Evolutionary conservation across 1,140 invertebrate species (phyloP).

Genomic region (Drosophila tropicalis): DNA sequence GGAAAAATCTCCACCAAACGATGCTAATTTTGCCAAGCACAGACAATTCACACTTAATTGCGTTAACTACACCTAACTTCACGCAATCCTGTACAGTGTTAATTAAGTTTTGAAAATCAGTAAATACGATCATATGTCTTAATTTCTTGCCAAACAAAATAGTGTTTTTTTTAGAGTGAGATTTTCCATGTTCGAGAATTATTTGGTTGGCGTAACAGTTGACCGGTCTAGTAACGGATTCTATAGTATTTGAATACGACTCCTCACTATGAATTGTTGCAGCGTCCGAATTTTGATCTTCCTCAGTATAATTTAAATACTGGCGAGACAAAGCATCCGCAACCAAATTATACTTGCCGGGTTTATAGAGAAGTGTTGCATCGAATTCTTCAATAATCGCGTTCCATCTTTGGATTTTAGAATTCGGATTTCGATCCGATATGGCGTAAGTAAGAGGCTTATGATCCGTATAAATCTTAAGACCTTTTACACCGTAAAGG

Average conservation of each 20-base stretch:
- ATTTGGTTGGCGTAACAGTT: background rate
- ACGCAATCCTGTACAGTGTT: background rate
- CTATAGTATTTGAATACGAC: background rate
- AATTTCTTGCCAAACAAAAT: background rate
- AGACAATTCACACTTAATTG: background rate
- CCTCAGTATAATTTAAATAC: background rate
- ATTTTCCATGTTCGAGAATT: too few relatives aligned
- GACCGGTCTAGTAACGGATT: background rate
- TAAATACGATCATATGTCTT: background rate
- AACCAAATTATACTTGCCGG: background rate
- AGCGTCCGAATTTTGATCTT: background rate
- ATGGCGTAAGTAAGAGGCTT: slow-evolving; percentile 1
- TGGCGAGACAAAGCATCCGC: background rate
- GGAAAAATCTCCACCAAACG: too few relatives aligned
- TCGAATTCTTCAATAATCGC: slow-evolving; percentile 1
- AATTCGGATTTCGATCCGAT: slow-evolving; percentile 1
- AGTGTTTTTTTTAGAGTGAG: background rate
- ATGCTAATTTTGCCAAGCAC: background rate
- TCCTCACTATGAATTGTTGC: background rate
- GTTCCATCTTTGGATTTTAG: background rate
- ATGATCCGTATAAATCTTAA: background rate
- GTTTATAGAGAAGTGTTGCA: background rate
- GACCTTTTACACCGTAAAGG: too few relatives aligned
- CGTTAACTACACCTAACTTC: background rate
- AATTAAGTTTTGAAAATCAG: background rate